Evolutionary conservation across 2,888 invertebrate species (phyloP), one percentile per base, ranked within the genome.

Genomic region (Pseudeuparius sepicola): DNA sequence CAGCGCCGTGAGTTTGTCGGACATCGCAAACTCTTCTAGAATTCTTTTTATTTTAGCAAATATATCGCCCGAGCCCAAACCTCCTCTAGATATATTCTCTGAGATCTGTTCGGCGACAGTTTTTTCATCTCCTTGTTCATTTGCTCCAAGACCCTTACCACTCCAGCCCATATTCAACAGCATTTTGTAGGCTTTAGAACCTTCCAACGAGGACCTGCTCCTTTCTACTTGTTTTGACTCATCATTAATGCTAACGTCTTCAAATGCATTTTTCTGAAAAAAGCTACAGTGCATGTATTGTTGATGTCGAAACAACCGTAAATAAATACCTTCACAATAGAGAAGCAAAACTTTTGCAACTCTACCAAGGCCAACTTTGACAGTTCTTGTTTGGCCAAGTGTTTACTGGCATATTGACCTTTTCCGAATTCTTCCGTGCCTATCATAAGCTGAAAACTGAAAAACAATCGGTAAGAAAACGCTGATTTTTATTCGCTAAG

Each of bases 111-210:
- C 51, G 6, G 50, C 50, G 3, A 51, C 49, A 13, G 49, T 46
- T 32, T 48, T 50, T 24, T 50, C 44, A 25, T 41, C 42, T 5
- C 54, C 54, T 43, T 54, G 54, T 36, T 54, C 53, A 20, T 47
- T 45, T 7, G 43, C 36, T 3, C 54, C 54, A 5, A 54, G 39
- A 4, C 54, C 54, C 37, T 52, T 52, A 4, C 53, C 54, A 16
- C 45, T 43, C 54, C 54, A 54, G 3, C 54, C 54, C 54, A 53
- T 53, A 46, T 52, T 53, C 24, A 51, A 17, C 53, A 54, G 51
- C 50, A 54, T 54, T 33, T 47, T 43, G 31, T 50, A 41, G 11
- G 52, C 54, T 31, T 50, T 47, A 31, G 49, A 50, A 12, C 49
- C 49, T 27, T 49, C 45, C 15, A 49, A 42, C 4, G 37, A 24